Conservation (phyloP, 1,140 invertebrate species). For the Bombus superbus region DNA sequence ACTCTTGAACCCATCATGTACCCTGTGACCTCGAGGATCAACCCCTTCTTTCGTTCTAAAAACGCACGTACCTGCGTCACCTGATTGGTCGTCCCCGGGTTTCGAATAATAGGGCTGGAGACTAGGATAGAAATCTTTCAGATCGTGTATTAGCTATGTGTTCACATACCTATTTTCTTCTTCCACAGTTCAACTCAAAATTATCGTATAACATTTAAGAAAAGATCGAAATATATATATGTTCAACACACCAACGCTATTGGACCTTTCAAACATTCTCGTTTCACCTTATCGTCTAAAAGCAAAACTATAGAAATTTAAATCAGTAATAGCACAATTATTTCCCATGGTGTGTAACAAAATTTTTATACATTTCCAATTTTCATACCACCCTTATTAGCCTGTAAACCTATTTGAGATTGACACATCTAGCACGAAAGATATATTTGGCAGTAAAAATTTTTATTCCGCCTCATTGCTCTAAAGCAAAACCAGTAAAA, state of each 20-base stretch:
- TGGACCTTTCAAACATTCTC: not conserved
- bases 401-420: too few species aligned
- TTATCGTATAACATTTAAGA: not conserved
- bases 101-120: slow-evolving; percentile 35
- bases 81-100: slow-evolving; percentile 62
- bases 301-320: not conserved
- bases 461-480: not conserved
- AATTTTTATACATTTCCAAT: too few species aligned
- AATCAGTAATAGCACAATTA: not conserved
- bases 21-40: slow-evolving; percentile 47
- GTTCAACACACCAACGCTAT: not conserved
- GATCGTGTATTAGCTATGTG: not conserved
- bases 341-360: not conserved
- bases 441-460: not conserved
- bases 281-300: not conserved
- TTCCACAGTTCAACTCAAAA: not conserved
- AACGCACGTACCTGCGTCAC: slow-evolving; percentile 65
- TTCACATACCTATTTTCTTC: not conserved
- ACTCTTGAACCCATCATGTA: slow-evolving; percentile 42
- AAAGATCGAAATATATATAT: not conserved
- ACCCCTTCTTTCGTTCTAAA: slow-evolving; percentile 58
- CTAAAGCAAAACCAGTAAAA: not conserved
- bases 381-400: too few species aligned
- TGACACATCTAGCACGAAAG: not conserved
- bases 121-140: not conserved